A percentile compares a stretch with the other conserved stretches of the same genome.
Evolutionary conservation across 1,140 invertebrate genomes (phyloP).

Genomic region (Bicyclus anynana): DNA sequence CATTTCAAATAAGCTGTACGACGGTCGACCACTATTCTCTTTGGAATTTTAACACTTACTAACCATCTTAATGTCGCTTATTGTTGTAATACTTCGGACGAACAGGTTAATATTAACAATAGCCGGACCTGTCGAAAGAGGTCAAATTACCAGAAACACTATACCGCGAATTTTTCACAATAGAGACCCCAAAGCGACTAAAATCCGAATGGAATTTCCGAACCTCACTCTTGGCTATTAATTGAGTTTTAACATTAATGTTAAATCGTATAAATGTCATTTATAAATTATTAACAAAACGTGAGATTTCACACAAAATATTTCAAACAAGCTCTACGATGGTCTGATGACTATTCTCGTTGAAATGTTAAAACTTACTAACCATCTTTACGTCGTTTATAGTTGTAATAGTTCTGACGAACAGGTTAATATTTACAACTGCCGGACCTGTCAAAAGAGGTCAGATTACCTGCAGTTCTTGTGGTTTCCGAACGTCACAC

Average conservation of each 20-base stretch:
- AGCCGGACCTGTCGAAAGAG: slow-evolving; percentile 85
- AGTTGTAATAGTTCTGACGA: slow-evolving; percentile 96
- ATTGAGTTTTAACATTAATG: background rate
- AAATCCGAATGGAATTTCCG: background rate
- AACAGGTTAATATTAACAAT: slow-evolving; percentile 97
- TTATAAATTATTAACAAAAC: slow-evolving; percentile 8
- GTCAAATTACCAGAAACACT: slow-evolving; percentile 27
- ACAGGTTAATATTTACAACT: slow-evolving; percentile 96
- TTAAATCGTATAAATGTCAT: slow-evolving; percentile 6
- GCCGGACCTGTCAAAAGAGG: slow-evolving; percentile 85
- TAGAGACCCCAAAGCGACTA: background rate
- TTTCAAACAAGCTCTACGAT: slow-evolving; percentile 26
- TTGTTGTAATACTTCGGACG: slow-evolving; percentile 97
- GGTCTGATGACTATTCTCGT: slow-evolving; percentile 23
- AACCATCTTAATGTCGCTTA: slow-evolving; percentile 99
- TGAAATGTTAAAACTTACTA: slow-evolving; percentile 78
- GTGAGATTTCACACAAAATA: slow-evolving; percentile 29
- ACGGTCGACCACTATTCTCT: slow-evolving; percentile 25
- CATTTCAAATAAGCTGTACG: slow-evolving; percentile 24
- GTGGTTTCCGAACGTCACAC: too few species aligned
- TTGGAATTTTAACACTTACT: slow-evolving; percentile 74
- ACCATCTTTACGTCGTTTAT: slow-evolving; percentile 99
- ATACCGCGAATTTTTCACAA: slow-evolving; percentile 1
- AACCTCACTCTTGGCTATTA: background rate
- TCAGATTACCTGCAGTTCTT: slow-evolving; percentile 22